A percentile compares a stretch with the other conserved stretches of the same genome.
Conservation (phyloP, 1,140 invertebrate genomes). For the Drosophila athabasca region DNA sequence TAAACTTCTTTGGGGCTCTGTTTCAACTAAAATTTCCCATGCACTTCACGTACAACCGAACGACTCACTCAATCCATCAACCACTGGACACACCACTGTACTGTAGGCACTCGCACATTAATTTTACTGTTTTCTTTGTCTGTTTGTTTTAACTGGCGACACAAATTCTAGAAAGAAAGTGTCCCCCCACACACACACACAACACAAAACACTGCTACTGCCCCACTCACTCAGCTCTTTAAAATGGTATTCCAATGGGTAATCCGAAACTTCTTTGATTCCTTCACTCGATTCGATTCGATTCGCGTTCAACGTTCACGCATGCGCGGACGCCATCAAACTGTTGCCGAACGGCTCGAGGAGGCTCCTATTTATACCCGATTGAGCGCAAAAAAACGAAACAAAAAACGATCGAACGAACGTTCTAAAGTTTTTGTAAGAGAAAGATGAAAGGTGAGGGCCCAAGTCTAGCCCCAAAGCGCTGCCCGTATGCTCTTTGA, state of each 20-base stretch:
- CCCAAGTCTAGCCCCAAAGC: no score
- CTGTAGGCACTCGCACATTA: constrained; percentile 33
- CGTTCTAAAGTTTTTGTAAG: no score
- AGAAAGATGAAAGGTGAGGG: no score
- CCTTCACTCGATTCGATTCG: constrained; percentile 2
- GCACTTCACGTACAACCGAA: constrained; percentile 55
- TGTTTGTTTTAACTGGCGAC: constrained; percentile 15
- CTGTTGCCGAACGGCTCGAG: constrained; percentile 60
- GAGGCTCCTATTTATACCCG: constrained; percentile 72
- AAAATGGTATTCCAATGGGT: constrained; percentile 19
- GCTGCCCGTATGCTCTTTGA: no score
- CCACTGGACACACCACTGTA: constrained; percentile 30
- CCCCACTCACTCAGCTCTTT: constrained; percentile 51
- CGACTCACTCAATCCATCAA: constrained; percentile 29
- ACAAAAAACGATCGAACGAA: not conserved
- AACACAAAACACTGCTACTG: constrained; percentile 16
- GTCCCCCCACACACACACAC: constrained; percentile 17
- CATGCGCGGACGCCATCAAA: constrained; percentile 62
- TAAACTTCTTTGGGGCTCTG: constrained; percentile 17
- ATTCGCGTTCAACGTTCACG: constrained; percentile 47
- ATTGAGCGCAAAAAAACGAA: constrained; percentile 22
- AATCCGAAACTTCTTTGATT: constrained; percentile 10
- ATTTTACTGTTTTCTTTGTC: constrained; percentile 36
- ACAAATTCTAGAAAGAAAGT: constrained; percentile 48
- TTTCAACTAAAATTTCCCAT: constrained; percentile 39